phyloP scores from a whole-genome alignment of 1,140 invertebrate genomes.

The Cotesia typhae region DNA sequence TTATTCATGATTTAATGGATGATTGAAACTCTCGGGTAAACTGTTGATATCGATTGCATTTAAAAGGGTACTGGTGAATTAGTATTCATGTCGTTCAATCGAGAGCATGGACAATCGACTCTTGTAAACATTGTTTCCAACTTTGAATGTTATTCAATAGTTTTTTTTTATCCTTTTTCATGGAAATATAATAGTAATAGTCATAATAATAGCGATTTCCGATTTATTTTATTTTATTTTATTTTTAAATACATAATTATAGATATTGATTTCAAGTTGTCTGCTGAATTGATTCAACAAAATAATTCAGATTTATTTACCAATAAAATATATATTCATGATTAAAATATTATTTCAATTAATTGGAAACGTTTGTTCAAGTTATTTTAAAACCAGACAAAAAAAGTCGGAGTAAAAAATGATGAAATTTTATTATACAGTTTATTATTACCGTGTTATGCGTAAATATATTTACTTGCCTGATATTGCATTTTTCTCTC shows the following conservation, averaged over 20 bases:
- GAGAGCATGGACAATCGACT: conserved; percentile 9
- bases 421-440: background rate
- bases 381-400: background rate
- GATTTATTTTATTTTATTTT: no score
- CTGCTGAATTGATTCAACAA: no score
- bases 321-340: no score
- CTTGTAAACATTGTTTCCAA: conserved; percentile 5
- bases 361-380: no score
- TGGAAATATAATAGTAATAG: background rate
- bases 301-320: no score
- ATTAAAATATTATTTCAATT: no score
- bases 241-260: no score
- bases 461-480: conserved; percentile 8
- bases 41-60: conserved; percentile 32
- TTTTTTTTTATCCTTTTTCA: background rate
- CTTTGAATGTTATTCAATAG: background rate
- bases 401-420: background rate
- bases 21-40: conserved; percentile 18
- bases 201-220: background rate
- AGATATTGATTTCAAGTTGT: background rate
- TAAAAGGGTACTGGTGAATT: conserved; percentile 28
- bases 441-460: background rate
- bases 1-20: conserved; percentile 32
- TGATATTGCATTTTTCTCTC: conserved; percentile 25
- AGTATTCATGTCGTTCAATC: conserved; percentile 35